Evolutionary conservation across 1,140 invertebrate genomes (phyloP).

Genomic region (Pseudomyrmex pallidus): DNA sequence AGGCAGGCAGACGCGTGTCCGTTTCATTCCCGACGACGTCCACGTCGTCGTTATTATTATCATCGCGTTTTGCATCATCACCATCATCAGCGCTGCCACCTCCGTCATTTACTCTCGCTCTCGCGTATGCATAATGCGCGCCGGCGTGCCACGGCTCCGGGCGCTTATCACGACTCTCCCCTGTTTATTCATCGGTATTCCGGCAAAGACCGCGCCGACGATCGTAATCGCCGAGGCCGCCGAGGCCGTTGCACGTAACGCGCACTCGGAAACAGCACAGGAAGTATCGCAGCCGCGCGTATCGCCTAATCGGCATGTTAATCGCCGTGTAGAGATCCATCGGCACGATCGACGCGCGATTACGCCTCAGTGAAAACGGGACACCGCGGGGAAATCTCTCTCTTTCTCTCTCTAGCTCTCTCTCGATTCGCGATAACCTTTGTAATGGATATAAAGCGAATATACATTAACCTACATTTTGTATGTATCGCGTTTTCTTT

Average conservation of each 20-base stretch:
- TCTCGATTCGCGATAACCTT: not conserved
- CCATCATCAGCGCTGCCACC: slow-evolving; percentile 74
- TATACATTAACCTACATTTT: not conserved
- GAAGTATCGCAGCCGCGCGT: slow-evolving; percentile 18
- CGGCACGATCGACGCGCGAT: slow-evolving; percentile 38
- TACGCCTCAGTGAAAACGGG: slow-evolving; percentile 23
- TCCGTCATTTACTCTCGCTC: slow-evolving; percentile 73
- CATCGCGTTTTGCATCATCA: slow-evolving; percentile 73
- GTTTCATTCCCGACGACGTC: slow-evolving; percentile 70
- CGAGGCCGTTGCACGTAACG: slow-evolving; percentile 39
- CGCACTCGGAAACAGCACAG: slow-evolving; percentile 31
- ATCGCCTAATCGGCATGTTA: slow-evolving; percentile 34
- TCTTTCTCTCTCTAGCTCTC: too few relatives aligned
- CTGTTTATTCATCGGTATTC: slow-evolving; percentile 73
- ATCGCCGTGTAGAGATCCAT: slow-evolving; percentile 28
- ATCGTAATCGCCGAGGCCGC: slow-evolving; percentile 48
- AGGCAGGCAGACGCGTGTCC: slow-evolving; percentile 67
- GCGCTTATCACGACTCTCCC: slow-evolving; percentile 71
- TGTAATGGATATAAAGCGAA: not conserved
- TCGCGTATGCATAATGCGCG: slow-evolving; percentile 68
- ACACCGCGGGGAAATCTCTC: not conserved
- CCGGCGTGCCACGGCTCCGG: slow-evolving; percentile 59
- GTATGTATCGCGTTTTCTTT: not conserved
- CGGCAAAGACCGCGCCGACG: slow-evolving; percentile 60
- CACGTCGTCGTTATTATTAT: slow-evolving; percentile 74